Base-by-base conservation (phyloP, 2,113 vertebrate genomes). In the Vulpes ferrilata region DNA sequence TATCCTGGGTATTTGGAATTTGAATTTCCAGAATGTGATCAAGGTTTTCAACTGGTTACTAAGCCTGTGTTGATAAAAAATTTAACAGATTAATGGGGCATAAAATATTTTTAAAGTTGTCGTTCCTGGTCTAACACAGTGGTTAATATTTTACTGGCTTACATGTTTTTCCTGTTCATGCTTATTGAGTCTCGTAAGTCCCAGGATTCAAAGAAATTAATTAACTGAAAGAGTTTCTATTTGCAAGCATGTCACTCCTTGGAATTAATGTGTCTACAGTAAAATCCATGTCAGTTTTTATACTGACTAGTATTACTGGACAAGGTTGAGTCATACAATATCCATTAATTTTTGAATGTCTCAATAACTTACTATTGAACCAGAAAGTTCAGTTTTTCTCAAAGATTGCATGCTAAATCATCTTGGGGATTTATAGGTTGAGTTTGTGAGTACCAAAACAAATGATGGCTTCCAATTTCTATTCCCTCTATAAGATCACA, bases 121-220 rank as follows among this genome's bases (percentile, higher is more conserved):
- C 64, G 0, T 98, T 96, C 82, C 82, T 95, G 65, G 57, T 95
- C 90, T 81, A 97, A 91, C 95, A 81, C 79, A 90, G 59, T 62
- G 90, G 97, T 98, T 98, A 98, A 98, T 98, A 80, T 81, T 85
- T 97, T 93, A 97, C 83, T 43, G 43, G 76, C 88, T 92, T 97
- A 69, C 12, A 5, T 94, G 83, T 73, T 97, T 85, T 90, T 95
- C 59, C 97, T 96, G 74, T 90, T 98, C 90, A 91, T n/a, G 93
- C 94, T 96, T 97, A 85, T 93, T 98, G 92, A 98, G 30, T 98
- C 95, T 88, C 92, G 97, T 93, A 98, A 89, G 93, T 98, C 88
- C n/a, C 86, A 96, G 0, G 74, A 96, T 93, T 98, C 91, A 96
- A 80, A 96, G 78, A 92, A 97, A 88, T 53, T 93, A 59, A 98